Base-by-base conservation (phyloP, 2,113 vertebrate species). In the Pachycephala philippinensis region DNA sequence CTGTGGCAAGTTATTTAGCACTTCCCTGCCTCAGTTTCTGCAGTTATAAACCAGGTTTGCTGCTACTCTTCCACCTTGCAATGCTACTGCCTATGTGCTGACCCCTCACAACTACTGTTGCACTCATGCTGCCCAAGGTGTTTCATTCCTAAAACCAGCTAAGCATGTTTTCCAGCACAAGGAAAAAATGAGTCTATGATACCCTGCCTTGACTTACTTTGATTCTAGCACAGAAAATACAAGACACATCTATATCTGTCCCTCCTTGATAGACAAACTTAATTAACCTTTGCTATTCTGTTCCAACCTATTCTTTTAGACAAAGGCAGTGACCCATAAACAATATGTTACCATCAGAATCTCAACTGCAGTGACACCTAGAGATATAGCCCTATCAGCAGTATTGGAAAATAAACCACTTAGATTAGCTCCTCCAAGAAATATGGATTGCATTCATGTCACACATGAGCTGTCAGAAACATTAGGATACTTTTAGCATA, bases 271-370 rank as follows among this genome's bases (percentile, higher is more conserved):
- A 98, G 99, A 99, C 99, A 99, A 99, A 98, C 98, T 98, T 98
- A 99, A 99, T 99, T 99, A 99, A 99, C 99, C 99, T 99, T 99
- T 99, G 99, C 98, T 98, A 99, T 99, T 99, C 98, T 98, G 98
- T 99, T 98, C 98, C 96, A 98, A 98, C 97, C 98, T 97, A 97
- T 97, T 96, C 96, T 98, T 98, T 97, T 97, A 99, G 98, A 98
- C 98, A 97, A 98, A 99, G 96, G 98, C 98, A 98, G 97, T 99
- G 99, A 99, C 99, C 99, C 99, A 98, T 97, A 98, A 98, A 98
- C 98, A 98, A 97, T 98, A 98, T 98, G 99, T 99, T 98, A 98
- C 99, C 98, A 98, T 98, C 98, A 98, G 97, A 98, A 98, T 97
- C 98, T 97, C 94, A 95, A 98, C 75, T 77, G 97, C 93, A 13